Percentiles rank a stretch among this genome's conserved stretches.
These are phyloP conservation scores for Melieria picta DNA, from an alignment of 2,888 invertebrate species.

Conservation along the genomic window DNA sequence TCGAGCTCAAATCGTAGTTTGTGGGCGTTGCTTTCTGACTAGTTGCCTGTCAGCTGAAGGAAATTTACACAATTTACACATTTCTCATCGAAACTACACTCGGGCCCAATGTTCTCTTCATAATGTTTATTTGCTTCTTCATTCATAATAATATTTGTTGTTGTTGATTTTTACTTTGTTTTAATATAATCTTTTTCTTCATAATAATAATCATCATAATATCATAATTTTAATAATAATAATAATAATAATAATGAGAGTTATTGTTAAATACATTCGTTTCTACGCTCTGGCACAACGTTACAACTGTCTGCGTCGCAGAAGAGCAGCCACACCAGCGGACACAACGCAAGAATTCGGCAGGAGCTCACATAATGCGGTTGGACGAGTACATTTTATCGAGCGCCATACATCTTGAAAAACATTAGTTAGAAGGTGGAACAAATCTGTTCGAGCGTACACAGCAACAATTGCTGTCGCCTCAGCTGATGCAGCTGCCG, in stretches of 20 bases:
- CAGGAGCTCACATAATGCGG: no score
- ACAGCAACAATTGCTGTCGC: no score
- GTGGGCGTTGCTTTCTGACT: background rate
- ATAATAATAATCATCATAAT: conserved; percentile 26
- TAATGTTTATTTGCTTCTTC: conserved; percentile 20
- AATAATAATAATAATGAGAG: conserved; percentile 21
- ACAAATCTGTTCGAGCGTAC: no score
- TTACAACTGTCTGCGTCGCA: no score
- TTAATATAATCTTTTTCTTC: conserved; percentile 22
- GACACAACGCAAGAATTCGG: no score
- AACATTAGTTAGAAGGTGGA: no score
- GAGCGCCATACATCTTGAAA: no score
- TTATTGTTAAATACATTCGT: conserved; percentile 31
- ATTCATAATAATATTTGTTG: conserved; percentile 2
- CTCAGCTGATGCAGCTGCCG: no score
- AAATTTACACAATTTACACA: background rate
- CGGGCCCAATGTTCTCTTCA: background rate
- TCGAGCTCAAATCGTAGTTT: no score
- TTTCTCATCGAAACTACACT: background rate
- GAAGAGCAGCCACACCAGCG: no score
- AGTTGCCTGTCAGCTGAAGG: background rate
- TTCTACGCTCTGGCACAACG: conserved; percentile 1
- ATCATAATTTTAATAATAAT: conserved; percentile 29
- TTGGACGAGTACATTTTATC: no score
- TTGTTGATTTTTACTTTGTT: conserved; percentile 11